A percentile compares a stretch with the other conserved stretches of the same genome.
Evolutionary conservation across 1,140 invertebrate species (phyloP).

Genomic region (Pomacea maculata): DNA sequence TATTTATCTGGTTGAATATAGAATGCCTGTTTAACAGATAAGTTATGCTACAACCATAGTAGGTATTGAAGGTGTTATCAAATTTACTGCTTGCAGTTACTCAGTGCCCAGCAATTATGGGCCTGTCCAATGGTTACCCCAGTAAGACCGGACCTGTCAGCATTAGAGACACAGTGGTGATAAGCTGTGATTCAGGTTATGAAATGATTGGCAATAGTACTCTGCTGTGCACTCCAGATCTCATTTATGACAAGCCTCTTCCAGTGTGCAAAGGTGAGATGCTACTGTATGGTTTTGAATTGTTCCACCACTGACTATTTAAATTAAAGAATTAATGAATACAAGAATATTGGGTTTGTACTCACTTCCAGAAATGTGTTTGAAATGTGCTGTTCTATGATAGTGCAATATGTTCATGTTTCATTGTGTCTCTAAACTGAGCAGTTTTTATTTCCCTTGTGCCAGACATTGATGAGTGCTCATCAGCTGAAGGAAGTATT

Average conservation of each 20-base stretch:
- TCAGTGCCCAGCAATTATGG: slow-evolving; percentile 34
- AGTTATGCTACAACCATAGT: too few species aligned
- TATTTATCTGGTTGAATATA: too few species aligned
- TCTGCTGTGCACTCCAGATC: slow-evolving; percentile 35
- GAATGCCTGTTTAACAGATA: too few species aligned
- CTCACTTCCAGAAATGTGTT: too few species aligned
- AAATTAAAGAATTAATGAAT: slow-evolving; percentile 2
- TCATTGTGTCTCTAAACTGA: neutral
- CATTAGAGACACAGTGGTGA: slow-evolving; percentile 31
- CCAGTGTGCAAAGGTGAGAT: slow-evolving; percentile 42
- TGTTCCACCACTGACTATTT: neutral
- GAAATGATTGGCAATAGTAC: neutral
- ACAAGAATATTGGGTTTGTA: neutral
- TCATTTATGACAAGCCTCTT: slow-evolving; percentile 32
- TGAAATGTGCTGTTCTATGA: too few species aligned
- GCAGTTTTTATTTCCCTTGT: slow-evolving; percentile 13
- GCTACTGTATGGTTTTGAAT: neutral
- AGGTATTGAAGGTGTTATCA: neutral
- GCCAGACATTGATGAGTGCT: slow-evolving; percentile 80
- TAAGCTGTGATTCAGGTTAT: slow-evolving; percentile 49
- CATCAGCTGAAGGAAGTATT: slow-evolving; percentile 74
- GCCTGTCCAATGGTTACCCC: slow-evolving; percentile 36
- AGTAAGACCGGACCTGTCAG: slow-evolving; percentile 28
- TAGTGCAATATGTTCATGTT: neutral
- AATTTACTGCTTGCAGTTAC: slow-evolving; percentile 32